Base-by-base conservation (phyloP, 1,140 invertebrate species). In the Theocolax elegans region DNA sequence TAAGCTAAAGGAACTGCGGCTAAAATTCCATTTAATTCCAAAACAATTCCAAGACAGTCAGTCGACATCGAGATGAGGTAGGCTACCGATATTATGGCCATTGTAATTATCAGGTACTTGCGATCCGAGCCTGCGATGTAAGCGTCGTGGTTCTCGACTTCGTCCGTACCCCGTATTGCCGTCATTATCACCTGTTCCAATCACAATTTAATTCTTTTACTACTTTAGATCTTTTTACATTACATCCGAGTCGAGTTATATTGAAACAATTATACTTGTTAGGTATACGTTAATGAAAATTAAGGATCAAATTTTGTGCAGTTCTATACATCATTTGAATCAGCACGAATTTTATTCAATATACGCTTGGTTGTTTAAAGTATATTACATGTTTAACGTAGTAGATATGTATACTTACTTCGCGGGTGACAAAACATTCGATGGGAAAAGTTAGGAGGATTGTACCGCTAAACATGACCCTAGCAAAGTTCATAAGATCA, bases 371-470 rank as follows among this genome's bases (percentile, higher is more conserved):
- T n/a, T n/a, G n/a, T n/a, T n/a, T n/a, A n/a, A n/a, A n/a, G n/a
- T n/a, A n/a, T n/a, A n/a, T n/a, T n/a, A n/a, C n/a, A n/a, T n/a
- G n/a, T n/a, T n/a, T n/a, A n/a, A n/a, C n/a, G n/a, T n/a, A n/a
- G n/a, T n/a, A n/a, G n/a, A n/a, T n/a, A n/a, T n/a, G 10, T 35
- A 35, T 6, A 71, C 58, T 83, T 72, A 96, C 95, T 84, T 95
- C 93, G 76, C 94, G 86, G 15, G 92, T 91, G 19, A 96, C 95
- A 84, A 96, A 95, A 80, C 94, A 95, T 82, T 95, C 94, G 68
- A 96, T 92, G 8, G 95, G 95, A 82, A 92, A 96, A 8, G 95
- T 96, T 27, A 96, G 86, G 60, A 96, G 88, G 71, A 96, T 95
- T 17, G 94, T 95, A 19, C 94, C 82, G 66, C 92, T 93, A 86